Percentiles rank a stretch among this genome's conserved stretches.
These are phyloP conservation scores for Anastrepha obliqua DNA, from an alignment of 1,140 invertebrate species.

Conservation along the genomic window DNA sequence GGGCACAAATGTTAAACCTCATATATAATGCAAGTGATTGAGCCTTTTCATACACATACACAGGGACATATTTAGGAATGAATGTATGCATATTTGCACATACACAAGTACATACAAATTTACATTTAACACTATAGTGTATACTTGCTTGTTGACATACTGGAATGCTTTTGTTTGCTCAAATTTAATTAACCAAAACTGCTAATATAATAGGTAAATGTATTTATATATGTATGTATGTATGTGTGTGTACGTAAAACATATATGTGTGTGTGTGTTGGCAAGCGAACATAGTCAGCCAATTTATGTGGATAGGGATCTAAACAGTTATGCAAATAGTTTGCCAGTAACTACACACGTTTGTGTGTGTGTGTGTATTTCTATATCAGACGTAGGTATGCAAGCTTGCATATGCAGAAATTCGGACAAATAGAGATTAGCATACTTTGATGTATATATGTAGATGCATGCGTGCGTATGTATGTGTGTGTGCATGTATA, in stretches of 20 bases:
- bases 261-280: background rate
- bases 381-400: background rate
- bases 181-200: slow-evolving; percentile 47
- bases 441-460: background rate
- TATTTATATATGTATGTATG: too few species aligned
- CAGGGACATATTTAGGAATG: background rate
- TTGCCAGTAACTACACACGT: background rate
- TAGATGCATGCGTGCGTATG: background rate
- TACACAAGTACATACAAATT: background rate
- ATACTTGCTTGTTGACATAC: background rate
- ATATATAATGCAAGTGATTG: too few species aligned
- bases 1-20: too few species aligned
- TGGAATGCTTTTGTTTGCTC: slow-evolving; percentile 25
- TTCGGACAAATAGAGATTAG: slow-evolving; percentile 20
- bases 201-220: slow-evolving; percentile 21
- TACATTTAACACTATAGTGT: background rate
- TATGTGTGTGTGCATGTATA: background rate
- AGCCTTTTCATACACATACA: too few species aligned
- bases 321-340: background rate
- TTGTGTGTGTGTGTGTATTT: background rate
- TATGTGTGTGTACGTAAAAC: too few species aligned
- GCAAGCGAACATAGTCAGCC: background rate
- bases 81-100: background rate
- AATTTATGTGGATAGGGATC: background rate
- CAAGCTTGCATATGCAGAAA: background rate